These are phyloP conservation scores for Sesia apiformis DNA, from an alignment of 2,888 invertebrate genomes.

Conservation along the genomic window DNA sequence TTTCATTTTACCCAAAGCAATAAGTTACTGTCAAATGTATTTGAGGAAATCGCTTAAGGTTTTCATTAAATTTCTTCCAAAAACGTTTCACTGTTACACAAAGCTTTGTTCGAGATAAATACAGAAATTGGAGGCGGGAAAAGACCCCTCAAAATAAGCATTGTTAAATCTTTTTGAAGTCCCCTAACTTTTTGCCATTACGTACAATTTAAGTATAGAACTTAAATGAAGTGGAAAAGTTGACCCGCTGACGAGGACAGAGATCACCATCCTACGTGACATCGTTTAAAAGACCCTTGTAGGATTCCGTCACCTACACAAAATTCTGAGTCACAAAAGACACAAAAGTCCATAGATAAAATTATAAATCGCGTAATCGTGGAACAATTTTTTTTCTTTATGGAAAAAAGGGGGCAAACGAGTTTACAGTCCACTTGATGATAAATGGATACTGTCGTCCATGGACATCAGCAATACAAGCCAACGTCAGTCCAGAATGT, in stretches of 20 bases:
- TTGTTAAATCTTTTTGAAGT: conserved; percentile 70
- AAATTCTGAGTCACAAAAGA: too few species aligned
- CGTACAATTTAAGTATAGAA: conserved; percentile 67
- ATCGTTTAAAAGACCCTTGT: neutral
- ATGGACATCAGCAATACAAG: too few species aligned
- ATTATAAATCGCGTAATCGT: too few species aligned
- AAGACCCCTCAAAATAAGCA: conserved; percentile 63
- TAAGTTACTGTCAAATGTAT: neutral
- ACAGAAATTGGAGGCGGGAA: conserved; percentile 39
- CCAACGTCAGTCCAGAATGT: too few species aligned
- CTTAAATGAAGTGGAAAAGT: conserved; percentile 73
- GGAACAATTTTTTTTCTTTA: too few species aligned
- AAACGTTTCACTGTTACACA: conserved; percentile 9
- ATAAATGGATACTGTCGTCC: too few species aligned
- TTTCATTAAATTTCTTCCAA: neutral
- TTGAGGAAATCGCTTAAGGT: neutral
- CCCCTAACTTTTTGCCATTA: conserved; percentile 62
- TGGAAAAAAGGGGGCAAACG: too few species aligned
- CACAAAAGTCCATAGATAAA: too few species aligned
- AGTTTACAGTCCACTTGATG: too few species aligned
- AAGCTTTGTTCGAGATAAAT: conserved; percentile 43
- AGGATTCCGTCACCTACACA: too few species aligned
- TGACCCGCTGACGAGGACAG: conserved; percentile 35
- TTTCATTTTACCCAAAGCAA: neutral
- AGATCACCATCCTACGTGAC: conserved; percentile 29